Conservation (phyloP, 2,113 vertebrate species). For the Cebus imitator region DNA sequence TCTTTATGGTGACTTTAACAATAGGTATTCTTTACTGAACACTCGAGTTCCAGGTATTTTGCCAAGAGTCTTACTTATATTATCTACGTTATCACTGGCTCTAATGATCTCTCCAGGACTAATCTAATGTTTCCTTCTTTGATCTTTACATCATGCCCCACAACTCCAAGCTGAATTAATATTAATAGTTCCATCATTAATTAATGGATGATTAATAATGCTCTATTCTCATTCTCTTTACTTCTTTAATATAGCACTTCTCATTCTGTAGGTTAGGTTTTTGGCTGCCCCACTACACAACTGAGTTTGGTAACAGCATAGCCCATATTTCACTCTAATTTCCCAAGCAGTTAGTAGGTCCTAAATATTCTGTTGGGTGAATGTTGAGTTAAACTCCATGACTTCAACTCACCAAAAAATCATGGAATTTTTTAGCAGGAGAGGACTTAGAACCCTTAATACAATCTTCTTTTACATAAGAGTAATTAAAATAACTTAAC, state of each 20-base stretch:
- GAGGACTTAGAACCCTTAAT: background rate
- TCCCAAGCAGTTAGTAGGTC: background rate
- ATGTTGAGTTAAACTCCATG: background rate
- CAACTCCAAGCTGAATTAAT: background rate
- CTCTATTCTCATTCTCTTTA: background rate
- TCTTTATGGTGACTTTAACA: background rate
- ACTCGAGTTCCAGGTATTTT: background rate
- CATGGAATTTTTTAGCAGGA: background rate
- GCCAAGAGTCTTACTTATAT: background rate
- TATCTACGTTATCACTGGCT: background rate
- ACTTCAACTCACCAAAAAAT: background rate
- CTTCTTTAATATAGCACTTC: background rate
- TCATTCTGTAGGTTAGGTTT: background rate
- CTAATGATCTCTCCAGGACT: background rate
- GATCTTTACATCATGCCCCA: background rate
- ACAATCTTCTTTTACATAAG: background rate
- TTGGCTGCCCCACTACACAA: background rate
- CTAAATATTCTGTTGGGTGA: background rate
- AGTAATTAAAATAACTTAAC: conserved; percentile 5
- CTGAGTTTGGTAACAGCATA: background rate
- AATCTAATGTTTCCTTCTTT: background rate
- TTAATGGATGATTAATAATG: background rate
- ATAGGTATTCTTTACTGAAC: background rate
- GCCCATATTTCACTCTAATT: background rate
- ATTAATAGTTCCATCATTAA: conserved; percentile 2